phyloP scores from a whole-genome alignment of 2,113 vertebrate species.

The Leptosomus discolor region DNA sequence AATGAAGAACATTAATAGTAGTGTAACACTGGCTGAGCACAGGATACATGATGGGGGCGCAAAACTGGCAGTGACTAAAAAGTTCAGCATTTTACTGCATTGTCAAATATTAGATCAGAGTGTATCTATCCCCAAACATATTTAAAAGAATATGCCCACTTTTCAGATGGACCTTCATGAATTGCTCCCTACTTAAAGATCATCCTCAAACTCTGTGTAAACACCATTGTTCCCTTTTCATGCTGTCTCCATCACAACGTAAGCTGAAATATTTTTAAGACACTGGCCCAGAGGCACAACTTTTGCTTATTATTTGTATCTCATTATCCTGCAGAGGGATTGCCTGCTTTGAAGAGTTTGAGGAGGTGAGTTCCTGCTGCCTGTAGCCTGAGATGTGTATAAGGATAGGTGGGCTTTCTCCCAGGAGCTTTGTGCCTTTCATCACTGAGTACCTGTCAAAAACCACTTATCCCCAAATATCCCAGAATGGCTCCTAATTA shows the following conservation, averaged over 20 bases:
- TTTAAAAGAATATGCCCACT: background rate
- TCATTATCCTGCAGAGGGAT: background rate
- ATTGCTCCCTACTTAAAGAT: background rate
- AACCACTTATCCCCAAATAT: background rate
- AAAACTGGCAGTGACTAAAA: background rate
- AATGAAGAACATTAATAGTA: background rate
- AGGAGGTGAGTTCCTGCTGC: background rate
- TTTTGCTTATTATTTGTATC: background rate
- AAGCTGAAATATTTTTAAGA: background rate
- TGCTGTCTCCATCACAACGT: background rate
- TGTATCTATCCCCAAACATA: background rate
- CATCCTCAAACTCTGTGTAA: background rate
- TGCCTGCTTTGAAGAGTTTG: background rate
- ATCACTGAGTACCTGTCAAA: background rate
- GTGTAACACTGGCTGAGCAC: background rate
- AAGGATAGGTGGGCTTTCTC: background rate
- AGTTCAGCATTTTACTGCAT: background rate
- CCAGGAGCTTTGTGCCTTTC: background rate
- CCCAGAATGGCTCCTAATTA: background rate
- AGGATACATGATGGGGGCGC: background rate
- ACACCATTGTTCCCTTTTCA: background rate
- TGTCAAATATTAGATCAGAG: background rate
- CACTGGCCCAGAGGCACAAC: background rate
- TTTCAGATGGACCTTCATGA: background rate
- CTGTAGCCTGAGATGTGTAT: background rate